Conservation (phyloP, 2,113 vertebrate genomes). For the Myrmecophaga tridactyla region DNA sequence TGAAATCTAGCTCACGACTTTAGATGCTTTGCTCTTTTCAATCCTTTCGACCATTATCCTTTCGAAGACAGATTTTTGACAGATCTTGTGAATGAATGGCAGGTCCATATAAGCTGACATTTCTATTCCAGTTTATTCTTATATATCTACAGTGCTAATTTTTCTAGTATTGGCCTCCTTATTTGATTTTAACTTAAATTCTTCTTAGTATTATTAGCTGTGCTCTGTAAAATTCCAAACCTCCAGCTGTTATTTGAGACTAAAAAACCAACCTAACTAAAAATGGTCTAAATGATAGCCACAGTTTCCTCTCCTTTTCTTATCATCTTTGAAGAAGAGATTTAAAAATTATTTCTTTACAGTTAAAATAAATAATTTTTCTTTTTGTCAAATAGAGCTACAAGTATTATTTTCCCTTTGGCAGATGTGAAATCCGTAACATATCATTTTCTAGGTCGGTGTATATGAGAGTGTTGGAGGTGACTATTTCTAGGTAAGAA, state of each 20-base stretch:
- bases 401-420: not conserved
- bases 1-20: not conserved
- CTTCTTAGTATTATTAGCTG: not conserved
- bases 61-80: conserved; percentile 5
- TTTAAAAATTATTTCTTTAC: not conserved
- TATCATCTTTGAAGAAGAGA: not conserved
- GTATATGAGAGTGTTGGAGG: conserved; percentile 44
- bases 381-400: not conserved
- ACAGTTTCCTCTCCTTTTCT: not conserved
- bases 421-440: not conserved
- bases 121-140: conserved; percentile 24
- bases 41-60: not conserved
- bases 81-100: not conserved
- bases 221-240: not conserved
- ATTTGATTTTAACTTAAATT: not conserved
- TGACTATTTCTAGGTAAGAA: conserved; percentile 49
- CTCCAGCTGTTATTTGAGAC: conserved; percentile 23
- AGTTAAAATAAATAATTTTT: conserved; percentile 1
- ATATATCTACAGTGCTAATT: not conserved
- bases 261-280: not conserved
- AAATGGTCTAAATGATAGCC: not conserved
- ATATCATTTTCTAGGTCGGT: not conserved
- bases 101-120: not conserved
- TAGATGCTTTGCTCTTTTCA: conserved; percentile 8
- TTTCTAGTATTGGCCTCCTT: not conserved